These are phyloP conservation scores for Limnephilus auricula DNA, from an alignment of 2,888 invertebrate genomes.

Conservation along the genomic window DNA sequence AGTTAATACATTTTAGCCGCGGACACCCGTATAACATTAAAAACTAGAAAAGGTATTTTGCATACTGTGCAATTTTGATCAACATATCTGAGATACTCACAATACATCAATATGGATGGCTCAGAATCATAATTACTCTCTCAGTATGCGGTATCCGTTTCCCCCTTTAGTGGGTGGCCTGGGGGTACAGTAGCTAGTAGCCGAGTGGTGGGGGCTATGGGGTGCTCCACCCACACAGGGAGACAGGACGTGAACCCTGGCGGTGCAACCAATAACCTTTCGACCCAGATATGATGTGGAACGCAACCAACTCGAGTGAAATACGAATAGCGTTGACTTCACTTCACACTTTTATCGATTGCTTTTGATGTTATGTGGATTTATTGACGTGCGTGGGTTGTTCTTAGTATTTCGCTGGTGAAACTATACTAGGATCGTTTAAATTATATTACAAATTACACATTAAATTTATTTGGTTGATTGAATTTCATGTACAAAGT, in stretches of 20 bases:
- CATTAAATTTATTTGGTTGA: no score
- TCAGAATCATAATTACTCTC: not conserved
- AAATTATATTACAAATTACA: not conserved
- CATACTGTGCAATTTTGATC: not conserved
- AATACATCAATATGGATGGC: not conserved
- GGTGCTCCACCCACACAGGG: not conserved
- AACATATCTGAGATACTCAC: not conserved
- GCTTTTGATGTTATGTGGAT: not conserved
- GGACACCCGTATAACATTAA: no score
- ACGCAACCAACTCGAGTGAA: not conserved
- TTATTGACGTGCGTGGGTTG: not conserved
- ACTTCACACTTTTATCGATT: not conserved
- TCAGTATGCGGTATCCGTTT: not conserved
- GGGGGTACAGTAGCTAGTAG: not conserved
- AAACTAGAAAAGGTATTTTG: no score
- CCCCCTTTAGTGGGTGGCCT: not conserved
- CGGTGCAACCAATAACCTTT: not conserved
- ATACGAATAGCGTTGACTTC: not conserved
- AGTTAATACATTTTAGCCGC: no score
- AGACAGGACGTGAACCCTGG: not conserved
- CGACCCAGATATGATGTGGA: conserved; percentile 2
- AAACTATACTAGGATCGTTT: not conserved
- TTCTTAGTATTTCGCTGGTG: not conserved
- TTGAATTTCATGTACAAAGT: no score
- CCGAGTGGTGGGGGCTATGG: not conserved